These are phyloP conservation scores for Drosophila triauraria DNA, from an alignment of 1,140 invertebrate species.

Conservation along the genomic window DNA sequence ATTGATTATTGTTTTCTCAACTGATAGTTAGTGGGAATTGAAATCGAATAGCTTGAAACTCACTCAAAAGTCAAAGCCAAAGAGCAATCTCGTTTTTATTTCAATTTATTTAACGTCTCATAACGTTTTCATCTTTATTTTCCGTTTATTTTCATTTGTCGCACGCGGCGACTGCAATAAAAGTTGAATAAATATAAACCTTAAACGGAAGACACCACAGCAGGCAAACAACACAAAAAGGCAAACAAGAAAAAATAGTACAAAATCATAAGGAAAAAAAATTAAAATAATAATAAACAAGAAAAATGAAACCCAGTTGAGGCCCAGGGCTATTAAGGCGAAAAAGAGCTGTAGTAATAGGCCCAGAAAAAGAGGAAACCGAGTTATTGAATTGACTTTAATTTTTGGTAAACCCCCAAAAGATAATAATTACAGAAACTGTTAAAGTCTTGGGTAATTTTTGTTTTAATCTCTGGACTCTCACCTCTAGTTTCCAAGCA, in stretches of 20 bases:
- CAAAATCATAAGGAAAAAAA: conserved; percentile 21
- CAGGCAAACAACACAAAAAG: neutral
- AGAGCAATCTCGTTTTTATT: conserved; percentile 6
- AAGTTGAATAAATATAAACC: conserved; percentile 37
- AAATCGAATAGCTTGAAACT: neutral
- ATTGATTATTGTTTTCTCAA: neutral
- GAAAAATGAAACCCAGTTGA: conserved; percentile 15
- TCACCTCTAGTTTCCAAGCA: neutral
- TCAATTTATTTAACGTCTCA: conserved; percentile 16
- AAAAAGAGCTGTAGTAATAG: neutral
- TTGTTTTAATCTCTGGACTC: conserved; percentile 1
- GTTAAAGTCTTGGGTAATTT: neutral
- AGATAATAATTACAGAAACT: neutral
- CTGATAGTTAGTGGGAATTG: neutral
- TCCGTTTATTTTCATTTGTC: conserved; percentile 33
- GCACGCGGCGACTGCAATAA: conserved; percentile 24
- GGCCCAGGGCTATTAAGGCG: conserved; percentile 11
- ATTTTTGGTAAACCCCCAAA: neutral
- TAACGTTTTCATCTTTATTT: conserved; percentile 18
- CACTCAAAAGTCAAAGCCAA: conserved; percentile 10
- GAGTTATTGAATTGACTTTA: neutral
- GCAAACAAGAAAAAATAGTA: conserved; percentile 6
- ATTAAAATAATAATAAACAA: conserved; percentile 37
- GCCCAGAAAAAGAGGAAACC: neutral
- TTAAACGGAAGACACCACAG: conserved; percentile 24